Evolutionary conservation across 2,113 vertebrate species (phyloP).

Genomic region (Xiphophorus couchianus): DNA sequence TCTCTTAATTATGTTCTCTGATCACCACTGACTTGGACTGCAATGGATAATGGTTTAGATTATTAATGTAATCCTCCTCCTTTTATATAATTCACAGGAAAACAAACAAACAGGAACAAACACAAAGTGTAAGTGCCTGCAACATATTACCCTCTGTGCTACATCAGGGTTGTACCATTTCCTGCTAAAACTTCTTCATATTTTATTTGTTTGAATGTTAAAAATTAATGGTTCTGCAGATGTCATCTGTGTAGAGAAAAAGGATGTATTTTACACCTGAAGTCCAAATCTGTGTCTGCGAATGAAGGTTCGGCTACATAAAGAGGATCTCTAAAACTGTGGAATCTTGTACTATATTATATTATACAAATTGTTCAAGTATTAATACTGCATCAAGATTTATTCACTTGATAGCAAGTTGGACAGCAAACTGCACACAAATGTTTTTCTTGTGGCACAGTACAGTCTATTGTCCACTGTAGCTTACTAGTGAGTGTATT

Average conservation of each 20-base stretch:
- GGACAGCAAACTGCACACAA: no score
- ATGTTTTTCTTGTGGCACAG: background rate
- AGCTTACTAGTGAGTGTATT: background rate
- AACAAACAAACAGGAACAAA: slow-evolving; percentile 3
- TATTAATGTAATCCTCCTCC: slow-evolving; percentile 30
- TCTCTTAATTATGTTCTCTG: slow-evolving; percentile 49
- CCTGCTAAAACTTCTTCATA: slow-evolving; percentile 3
- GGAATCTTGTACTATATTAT: no score
- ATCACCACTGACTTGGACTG: slow-evolving; percentile 39
- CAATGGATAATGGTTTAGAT: slow-evolving; percentile 41
- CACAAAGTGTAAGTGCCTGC: slow-evolving; percentile 14
- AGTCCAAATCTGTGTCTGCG: background rate
- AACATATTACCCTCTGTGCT: slow-evolving; percentile 1
- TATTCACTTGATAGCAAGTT: slow-evolving; percentile 9
- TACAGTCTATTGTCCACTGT: background rate
- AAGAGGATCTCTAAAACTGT: slow-evolving; percentile 4
- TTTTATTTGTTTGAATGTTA: slow-evolving; percentile 10
- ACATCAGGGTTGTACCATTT: slow-evolving; percentile 2
- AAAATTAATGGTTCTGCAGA: slow-evolving; percentile 34
- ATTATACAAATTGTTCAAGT: slow-evolving; percentile 20
- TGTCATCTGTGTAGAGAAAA: slow-evolving; percentile 14
- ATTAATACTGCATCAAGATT: slow-evolving; percentile 13
- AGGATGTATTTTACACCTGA: background rate
- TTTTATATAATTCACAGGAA: slow-evolving; percentile 18
- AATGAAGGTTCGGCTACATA: background rate